phyloP scores from a whole-genome alignment of 2,797 vertebrate species.

The Eulemur rubriventer region DNA sequence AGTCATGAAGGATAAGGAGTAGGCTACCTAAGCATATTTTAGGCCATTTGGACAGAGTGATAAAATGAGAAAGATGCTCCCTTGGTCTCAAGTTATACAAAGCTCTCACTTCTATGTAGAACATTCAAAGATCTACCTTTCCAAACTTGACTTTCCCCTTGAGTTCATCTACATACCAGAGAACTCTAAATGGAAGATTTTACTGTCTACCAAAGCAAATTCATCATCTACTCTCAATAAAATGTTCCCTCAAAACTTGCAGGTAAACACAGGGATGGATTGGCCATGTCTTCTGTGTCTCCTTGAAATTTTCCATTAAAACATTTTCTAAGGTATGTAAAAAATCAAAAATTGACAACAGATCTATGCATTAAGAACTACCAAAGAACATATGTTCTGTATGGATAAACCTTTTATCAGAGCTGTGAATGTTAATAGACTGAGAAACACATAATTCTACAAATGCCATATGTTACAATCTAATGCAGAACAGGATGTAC shows the following conservation, averaged over 20 bases:
- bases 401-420: background rate
- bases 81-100: background rate
- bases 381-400: background rate
- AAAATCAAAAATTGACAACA: constrained; percentile 31
- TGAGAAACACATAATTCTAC: constrained; percentile 35
- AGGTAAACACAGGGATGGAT: background rate
- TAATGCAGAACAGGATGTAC: background rate
- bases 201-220: background rate
- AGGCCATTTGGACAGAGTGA: background rate
- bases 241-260: background rate
- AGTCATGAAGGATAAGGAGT: background rate
- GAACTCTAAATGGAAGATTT: background rate
- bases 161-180: background rate
- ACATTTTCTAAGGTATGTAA: background rate
- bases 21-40: background rate
- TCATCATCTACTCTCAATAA: background rate
- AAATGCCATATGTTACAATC: background rate
- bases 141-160: background rate
- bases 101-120: background rate
- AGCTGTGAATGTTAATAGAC: constrained; percentile 17
- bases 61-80: background rate
- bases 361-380: background rate
- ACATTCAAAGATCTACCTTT: background rate
- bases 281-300: background rate
- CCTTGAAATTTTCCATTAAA: background rate